Conservation (phyloP, 2,888 invertebrate genomes). For the Netelia inedita region DNA sequence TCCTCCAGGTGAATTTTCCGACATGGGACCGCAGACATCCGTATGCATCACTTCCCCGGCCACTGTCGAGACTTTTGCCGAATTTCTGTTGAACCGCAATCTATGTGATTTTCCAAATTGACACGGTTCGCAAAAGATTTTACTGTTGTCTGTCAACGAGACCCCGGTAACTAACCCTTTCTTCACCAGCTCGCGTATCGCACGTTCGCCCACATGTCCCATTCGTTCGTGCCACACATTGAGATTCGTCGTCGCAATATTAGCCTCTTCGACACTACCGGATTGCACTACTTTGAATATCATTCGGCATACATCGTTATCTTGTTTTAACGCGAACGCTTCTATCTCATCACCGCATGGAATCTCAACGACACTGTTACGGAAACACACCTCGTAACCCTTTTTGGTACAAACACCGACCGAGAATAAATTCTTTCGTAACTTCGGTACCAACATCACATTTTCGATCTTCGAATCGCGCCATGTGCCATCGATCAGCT, state of each 20-base stretch:
- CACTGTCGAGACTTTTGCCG: constrained; percentile 3
- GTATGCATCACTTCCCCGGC: constrained; percentile 50
- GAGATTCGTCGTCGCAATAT: constrained; percentile 15
- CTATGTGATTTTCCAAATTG: constrained; percentile 69
- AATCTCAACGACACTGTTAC: not conserved
- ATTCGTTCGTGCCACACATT: constrained; percentile 65
- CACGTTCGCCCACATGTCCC: constrained; percentile 59
- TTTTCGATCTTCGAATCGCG: not conserved
- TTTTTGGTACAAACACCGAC: not conserved
- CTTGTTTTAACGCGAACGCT: constrained; percentile 11
- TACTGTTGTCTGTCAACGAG: not conserved
- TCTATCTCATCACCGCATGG: not conserved
- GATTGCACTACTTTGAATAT: constrained; percentile 37
- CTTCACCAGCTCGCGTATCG: constrained; percentile 52
- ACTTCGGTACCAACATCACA: not conserved
- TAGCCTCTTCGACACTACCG: constrained; percentile 12
- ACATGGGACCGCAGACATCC: constrained; percentile 61
- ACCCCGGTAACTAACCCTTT: constrained; percentile 55
- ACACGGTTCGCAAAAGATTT: constrained; percentile 69
- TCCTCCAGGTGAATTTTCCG: constrained; percentile 37
- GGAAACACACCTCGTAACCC: not conserved
- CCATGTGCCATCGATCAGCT: not conserved
- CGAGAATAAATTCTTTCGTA: not conserved
- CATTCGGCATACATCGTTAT: constrained; percentile 33
- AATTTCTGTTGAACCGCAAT: constrained; percentile 11